A percentile compares a stretch with the other conserved stretches of the same genome.
Evolutionary conservation across 1,140 invertebrate species (phyloP).

Genomic region (Pogonognathellus flavescens): DNA sequence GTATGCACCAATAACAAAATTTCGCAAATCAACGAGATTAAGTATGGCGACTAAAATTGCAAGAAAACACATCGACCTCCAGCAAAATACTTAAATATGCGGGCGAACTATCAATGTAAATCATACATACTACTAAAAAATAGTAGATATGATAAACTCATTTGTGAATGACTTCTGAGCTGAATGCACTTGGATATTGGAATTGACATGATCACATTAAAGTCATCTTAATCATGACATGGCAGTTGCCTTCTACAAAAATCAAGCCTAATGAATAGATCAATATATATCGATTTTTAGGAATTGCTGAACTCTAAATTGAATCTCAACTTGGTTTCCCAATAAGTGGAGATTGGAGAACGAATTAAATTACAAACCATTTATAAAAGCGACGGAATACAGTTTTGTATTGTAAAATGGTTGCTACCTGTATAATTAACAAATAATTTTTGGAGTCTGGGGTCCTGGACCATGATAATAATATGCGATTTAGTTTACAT

Average conservation of each 20-base stretch:
- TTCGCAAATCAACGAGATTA: neutral
- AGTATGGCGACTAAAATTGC: slow-evolving; percentile 28
- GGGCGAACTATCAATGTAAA: slow-evolving; percentile 1
- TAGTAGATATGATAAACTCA: neutral
- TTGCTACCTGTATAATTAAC: neutral
- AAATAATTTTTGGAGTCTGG: too few relatives aligned
- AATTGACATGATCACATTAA: neutral
- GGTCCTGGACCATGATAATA: neutral
- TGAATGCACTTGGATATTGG: neutral
- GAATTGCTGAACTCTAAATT: too few relatives aligned
- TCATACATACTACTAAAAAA: neutral
- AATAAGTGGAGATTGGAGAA: too few relatives aligned
- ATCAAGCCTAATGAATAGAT: too few relatives aligned
- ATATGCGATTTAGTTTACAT: neutral
- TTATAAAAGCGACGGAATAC: too few relatives aligned
- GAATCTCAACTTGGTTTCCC: too few relatives aligned
- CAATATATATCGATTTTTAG: too few relatives aligned
- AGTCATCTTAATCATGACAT: too few relatives aligned
- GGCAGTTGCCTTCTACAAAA: neutral
- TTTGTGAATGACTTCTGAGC: slow-evolving; percentile 16
- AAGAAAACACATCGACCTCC: slow-evolving; percentile 22
- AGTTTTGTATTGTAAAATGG: too few relatives aligned
- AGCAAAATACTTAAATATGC: slow-evolving; percentile 30
- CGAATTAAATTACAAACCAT: too few relatives aligned
- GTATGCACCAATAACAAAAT: neutral